Evolutionary conservation across 1,140 invertebrate species (phyloP).

Genomic region (Cyrtorhinus lividipennis): DNA sequence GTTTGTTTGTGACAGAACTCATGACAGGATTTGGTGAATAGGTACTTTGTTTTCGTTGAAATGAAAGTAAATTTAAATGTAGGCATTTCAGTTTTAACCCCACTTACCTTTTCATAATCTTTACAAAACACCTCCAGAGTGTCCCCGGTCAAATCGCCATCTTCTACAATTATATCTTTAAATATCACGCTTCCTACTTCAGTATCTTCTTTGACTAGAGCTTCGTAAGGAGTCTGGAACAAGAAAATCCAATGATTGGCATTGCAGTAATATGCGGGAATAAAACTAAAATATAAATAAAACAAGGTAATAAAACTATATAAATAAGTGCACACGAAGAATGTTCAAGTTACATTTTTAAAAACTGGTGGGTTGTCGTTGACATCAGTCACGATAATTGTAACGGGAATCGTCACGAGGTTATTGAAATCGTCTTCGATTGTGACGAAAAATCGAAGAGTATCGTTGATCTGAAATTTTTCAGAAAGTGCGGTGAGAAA

Average conservation of each 20-base stretch:
- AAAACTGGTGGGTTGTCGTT: slow-evolving; percentile 79
- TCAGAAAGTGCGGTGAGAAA: too few relatives aligned
- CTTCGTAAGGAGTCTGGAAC: slow-evolving; percentile 60
- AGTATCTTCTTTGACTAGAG: slow-evolving; percentile 61
- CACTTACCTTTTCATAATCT: slow-evolving; percentile 35
- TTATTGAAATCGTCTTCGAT: slow-evolving; percentile 69
- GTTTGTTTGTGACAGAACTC: too few relatives aligned
- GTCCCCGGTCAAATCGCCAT: slow-evolving; percentile 63
- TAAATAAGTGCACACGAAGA: too few relatives aligned
- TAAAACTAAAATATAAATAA: too few relatives aligned
- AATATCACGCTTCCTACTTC: slow-evolving; percentile 57
- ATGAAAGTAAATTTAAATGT: too few relatives aligned
- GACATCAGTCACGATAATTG: slow-evolving; percentile 70
- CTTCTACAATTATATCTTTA: slow-evolving; percentile 51
- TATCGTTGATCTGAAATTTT: slow-evolving; percentile 56
- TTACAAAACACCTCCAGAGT: slow-evolving; percentile 61
- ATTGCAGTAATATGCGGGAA: too few relatives aligned
- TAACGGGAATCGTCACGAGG: slow-evolving; percentile 57
- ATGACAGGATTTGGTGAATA: too few relatives aligned
- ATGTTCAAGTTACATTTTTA: slow-evolving; percentile 52
- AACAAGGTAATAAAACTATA: too few relatives aligned
- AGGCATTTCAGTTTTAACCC: too few relatives aligned
- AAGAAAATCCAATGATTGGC: too few relatives aligned
- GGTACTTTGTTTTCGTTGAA: too few relatives aligned
- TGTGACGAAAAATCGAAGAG: slow-evolving; percentile 56